Evolutionary conservation across 2,113 vertebrate species (phyloP), one percentile per base, ranked within the genome.

Genomic region (Syngnathus floridae): DNA sequence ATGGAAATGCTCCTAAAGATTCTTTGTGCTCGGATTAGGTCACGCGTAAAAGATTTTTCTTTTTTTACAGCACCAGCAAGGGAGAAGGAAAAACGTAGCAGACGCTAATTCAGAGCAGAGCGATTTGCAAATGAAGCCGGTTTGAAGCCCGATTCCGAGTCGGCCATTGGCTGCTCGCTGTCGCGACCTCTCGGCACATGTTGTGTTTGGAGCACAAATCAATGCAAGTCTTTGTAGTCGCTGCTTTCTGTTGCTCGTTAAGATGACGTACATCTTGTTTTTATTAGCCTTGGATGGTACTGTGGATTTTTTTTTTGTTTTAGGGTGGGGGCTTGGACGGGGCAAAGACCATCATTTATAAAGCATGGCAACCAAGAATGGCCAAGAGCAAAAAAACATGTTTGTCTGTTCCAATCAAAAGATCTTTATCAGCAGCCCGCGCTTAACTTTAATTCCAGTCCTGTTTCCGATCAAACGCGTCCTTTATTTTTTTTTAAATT

Each of bases 261-360:
- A 62, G 12, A 48, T 62, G 40, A 62, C 59, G 31, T 21, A 62
- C 60, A 45, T 62, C 36, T 60, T 60, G 19, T 60, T 60, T 21
- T 40, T 40, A 60, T 38, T 59, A 37, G 21, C 22, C 1, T 40
- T 54, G 51, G 51, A 54, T 22, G 51, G 19, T 40, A 60, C 37
- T 13, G 11, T 37, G n/a, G 37, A 38, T 60, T 37, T 12, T 40
- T 31, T 26, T 31, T 31, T 31, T 31, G 26, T 31, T 31, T 60
- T 11, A 21, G 21, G 21, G 10, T 54, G 51, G 9, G 19, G 51
- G 51, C 9, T 26, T 22, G 51, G 48, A 8, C 11, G 19, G 7
- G 21, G 10, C 36, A n/a, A 21, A 21, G n/a, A 21, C 6, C 11
- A 5, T n/a, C 3, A 22, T 61, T 61, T 41, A 14, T 16, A 45